Conservation (phyloP, 53 echinoderm and acorn worm genomes). For the Patiria pectinifera region DNA sequence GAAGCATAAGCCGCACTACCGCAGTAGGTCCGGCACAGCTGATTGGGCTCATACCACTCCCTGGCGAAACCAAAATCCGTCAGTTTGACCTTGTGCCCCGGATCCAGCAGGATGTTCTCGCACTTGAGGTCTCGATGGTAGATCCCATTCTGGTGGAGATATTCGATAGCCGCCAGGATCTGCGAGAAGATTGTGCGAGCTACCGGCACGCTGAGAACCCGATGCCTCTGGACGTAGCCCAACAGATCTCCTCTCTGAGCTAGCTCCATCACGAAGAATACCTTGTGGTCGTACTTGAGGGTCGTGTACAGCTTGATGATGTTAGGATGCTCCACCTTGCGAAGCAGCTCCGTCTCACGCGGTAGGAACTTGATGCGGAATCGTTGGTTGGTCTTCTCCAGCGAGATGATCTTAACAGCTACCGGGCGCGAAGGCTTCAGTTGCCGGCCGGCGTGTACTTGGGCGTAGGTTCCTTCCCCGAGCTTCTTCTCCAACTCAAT, state of each 20-base stretch:
- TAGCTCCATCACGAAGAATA: conserved; percentile 86
- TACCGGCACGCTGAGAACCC: conserved; percentile 59
- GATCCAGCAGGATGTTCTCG: conserved; percentile 85
- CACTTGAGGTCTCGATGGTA: conserved; percentile 94
- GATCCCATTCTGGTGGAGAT: conserved; percentile 79
- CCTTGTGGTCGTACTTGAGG: conserved; percentile 72
- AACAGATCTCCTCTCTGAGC: conserved; percentile 86
- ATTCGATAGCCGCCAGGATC: conserved; percentile 79
- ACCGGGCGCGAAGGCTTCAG: conserved; percentile 52
- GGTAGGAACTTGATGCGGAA: conserved; percentile 92
- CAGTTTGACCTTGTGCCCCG: conserved; percentile 77
- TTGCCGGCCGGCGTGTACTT: conserved; percentile 77
- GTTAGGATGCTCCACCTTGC: conserved; percentile 74
- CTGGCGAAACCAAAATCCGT: conserved; percentile 93
- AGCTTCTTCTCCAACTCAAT: conserved; percentile 68
- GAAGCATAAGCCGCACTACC: conserved; percentile 96
- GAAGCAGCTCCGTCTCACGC: conserved; percentile 77
- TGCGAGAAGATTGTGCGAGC: conserved; percentile 82
- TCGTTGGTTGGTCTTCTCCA: conserved; percentile 71
- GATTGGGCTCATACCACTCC: conserved; percentile 82
- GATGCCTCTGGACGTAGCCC: conserved; percentile 80
- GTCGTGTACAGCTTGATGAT: conserved; percentile 70
- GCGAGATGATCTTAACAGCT: conserved; percentile 89
- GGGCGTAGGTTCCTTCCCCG: conserved; percentile 95
- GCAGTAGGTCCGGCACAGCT: conserved; percentile 86